Evolutionary conservation across 2,797 vertebrate genomes (phyloP).

Genomic region (Typhlichthys subterraneus): DNA sequence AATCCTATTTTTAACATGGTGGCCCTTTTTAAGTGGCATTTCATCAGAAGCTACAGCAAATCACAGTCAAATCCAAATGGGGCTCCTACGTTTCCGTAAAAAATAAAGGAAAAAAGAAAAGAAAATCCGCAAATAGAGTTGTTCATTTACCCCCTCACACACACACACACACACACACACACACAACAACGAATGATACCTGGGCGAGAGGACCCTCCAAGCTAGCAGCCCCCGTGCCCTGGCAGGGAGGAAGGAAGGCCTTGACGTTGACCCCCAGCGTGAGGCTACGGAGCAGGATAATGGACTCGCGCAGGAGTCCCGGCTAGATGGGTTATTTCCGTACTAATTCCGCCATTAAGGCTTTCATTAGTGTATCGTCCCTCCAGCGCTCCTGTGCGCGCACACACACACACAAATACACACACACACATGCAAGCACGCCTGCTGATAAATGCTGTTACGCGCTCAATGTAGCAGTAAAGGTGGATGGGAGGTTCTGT

Average conservation of each 20-base stretch:
- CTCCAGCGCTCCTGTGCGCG: constrained; percentile 77
- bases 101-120: too few relatives aligned
- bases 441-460: constrained; percentile 85
- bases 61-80: too few relatives aligned
- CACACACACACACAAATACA: not conserved
- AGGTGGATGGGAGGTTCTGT: constrained; percentile 57
- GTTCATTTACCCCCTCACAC: not conserved
- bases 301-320: constrained; percentile 91
- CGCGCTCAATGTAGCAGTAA: constrained; percentile 76
- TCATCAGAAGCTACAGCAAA: too few relatives aligned
- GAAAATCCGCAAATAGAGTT: not conserved
- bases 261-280: constrained; percentile 86
- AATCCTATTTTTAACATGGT: too few relatives aligned
- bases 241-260: constrained; percentile 60
- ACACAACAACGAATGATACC: not conserved
- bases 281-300: constrained; percentile 79
- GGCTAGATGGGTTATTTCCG: constrained; percentile 91
- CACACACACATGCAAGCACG: not conserved
- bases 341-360: constrained; percentile 98
- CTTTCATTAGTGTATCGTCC: constrained; percentile 95
- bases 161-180: not conserved
- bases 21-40: too few relatives aligned
- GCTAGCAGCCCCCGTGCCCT: constrained; percentile 39
- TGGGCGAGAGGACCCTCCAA: constrained; percentile 9
- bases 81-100: not conserved